These are phyloP conservation scores for Blera fallax DNA, from an alignment of 2,888 invertebrate genomes.

Conservation along the genomic window DNA sequence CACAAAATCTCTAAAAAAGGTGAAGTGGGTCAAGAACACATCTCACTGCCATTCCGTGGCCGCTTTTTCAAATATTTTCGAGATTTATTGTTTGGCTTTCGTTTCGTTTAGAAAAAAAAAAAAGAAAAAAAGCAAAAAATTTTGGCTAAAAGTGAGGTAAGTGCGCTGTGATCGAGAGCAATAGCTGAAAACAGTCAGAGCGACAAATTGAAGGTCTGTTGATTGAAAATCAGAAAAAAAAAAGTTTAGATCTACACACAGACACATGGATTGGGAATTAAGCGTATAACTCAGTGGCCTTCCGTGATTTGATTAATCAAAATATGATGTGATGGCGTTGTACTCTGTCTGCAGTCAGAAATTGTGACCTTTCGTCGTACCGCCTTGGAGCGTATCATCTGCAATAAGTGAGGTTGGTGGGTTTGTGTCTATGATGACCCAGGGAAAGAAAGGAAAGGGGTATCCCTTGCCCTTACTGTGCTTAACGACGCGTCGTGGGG, in stretches of 20 bases:
- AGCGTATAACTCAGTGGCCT: neutral
- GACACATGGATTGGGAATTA: neutral
- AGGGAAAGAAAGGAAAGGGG: too few relatives aligned
- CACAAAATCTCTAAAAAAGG: slow-evolving; percentile 52
- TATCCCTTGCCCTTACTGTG: too few relatives aligned
- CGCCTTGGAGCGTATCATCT: too few relatives aligned
- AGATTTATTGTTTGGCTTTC: slow-evolving; percentile 55
- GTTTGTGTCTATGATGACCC: too few relatives aligned
- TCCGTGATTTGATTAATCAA: neutral
- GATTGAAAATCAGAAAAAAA: neutral
- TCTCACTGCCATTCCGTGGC: slow-evolving; percentile 33
- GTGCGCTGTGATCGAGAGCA: slow-evolving; percentile 15
- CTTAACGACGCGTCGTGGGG: too few relatives aligned
- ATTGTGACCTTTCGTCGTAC: too few relatives aligned
- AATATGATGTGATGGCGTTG: neutral
- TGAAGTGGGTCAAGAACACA: slow-evolving; percentile 69
- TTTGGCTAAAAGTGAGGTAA: neutral
- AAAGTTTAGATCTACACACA: neutral
- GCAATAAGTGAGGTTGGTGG: too few relatives aligned
- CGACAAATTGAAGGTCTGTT: slow-evolving; percentile 42
- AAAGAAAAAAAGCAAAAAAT: slow-evolving; percentile 3
- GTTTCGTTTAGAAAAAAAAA: slow-evolving; percentile 3
- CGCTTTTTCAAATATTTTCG: slow-evolving; percentile 33
- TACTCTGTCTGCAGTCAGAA: too few relatives aligned
- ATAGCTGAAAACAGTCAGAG: slow-evolving; percentile 24